Base-by-base conservation (phyloP, 2,888 invertebrate species). In the Pandemis cinnamomeana region DNA sequence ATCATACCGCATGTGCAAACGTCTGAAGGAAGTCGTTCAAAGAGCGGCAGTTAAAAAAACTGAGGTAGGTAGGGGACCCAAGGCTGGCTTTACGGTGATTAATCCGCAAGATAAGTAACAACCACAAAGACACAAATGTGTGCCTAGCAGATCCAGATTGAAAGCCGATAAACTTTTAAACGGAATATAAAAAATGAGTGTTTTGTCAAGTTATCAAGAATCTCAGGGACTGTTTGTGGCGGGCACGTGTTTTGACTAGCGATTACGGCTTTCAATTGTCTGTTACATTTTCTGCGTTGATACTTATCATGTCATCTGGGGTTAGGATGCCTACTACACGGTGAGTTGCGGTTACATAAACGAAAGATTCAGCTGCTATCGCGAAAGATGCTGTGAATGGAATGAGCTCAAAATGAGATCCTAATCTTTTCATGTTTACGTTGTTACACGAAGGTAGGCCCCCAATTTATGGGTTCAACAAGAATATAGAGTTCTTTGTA, bases 81-180 rank as follows among this genome's bases (percentile, higher is more conserved):
- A 88, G 86, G 85, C 86, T 87, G 89, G 87, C 87, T 64, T 86
- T 86, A 84, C 84, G 80, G 82, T 83, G 91, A 92, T 92, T 91
- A 92, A 90, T 87, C 89, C 89, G 78, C 66, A 80, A 81, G 93
- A 93, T 93, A 93, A 91, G 85, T 63, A 44, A 83, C 77, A 69
- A 80, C 85, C 89, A 84, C 89, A 91, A 90, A 90, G 89, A 87
- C 87, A 88, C 87, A 91, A 91, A 92, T 92, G 89, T 93, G 92
- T 92, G 89, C 92, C 88, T 89, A 91, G 90, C 87, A 91, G 92
- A 92, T 92, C 90, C 87, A 89, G 92, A 92, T 92, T 84, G 83
- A 88, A 89, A 92, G 91, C 89, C 86, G 93, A 93, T 93, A 93
- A 92, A 91, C 87, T 89, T 91, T 89, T 90, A 87, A 87, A 89